Base-by-base conservation (phyloP, 2,113 vertebrate species). In the Tachuris rubrigastra region DNA sequence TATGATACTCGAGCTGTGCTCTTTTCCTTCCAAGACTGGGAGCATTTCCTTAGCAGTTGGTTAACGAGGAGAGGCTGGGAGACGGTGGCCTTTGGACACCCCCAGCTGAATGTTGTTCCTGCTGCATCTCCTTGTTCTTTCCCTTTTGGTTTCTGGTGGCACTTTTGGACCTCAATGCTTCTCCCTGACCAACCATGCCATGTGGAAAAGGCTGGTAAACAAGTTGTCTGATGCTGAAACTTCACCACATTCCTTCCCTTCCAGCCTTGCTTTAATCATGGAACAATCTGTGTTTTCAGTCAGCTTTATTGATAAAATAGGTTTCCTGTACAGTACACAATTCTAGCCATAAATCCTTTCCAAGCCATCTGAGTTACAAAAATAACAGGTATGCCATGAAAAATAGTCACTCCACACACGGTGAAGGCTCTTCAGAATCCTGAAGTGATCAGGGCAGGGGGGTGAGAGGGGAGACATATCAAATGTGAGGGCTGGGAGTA, bases 221-320 rank as follows among this genome's bases (percentile, higher is more conserved):
- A 18, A 39, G 23, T 14, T 37, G 23, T 37, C 14, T 60, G 35
- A 37, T 60, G 35, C 23, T 27, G n/a, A 37, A 60, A 62, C 35
- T 28, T 19, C 35, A 39, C 59, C 16, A 20, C 37, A 14, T 30
- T 41, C 60, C 37, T 41, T 31, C 39, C 62, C 62, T 65, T 62
- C 58, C n/a, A 37, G 58, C 58, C 23, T 69, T 67, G 37, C 68
- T 85, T 77, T 31, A 86, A 58, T 74, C 41, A 75, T 4, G 18
- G 44, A 58, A 35, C 41, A 50, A 85, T 28, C 33, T 20, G 7
- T 52, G 33, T 98, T 96, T 97, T 73, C 87, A 92, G 62, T 96
- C 67, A 69, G 84, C 95, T 98, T 98, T 98, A 98, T 97, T 98
- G 97, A 96, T 95, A 98, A 98, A 98, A 98, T 97, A 97, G 93